phyloP scores from a whole-genome alignment of 2,888 invertebrate genomes.

The Microdon myrmicae region DNA sequence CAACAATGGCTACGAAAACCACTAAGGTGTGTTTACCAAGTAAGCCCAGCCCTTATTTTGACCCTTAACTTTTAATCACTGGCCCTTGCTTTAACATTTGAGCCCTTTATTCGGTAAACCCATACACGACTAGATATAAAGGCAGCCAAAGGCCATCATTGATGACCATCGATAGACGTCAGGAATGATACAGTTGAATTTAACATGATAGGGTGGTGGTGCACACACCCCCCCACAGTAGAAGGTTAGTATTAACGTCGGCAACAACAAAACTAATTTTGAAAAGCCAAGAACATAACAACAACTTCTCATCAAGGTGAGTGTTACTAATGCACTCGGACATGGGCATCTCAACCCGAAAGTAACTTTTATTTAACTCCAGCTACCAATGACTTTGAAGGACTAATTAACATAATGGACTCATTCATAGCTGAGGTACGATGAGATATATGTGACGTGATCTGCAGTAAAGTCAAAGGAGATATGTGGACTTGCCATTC shows the following conservation, averaged over 20 bases:
- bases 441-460: slow-evolving; percentile 13
- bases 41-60: slow-evolving; percentile 29
- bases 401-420: slow-evolving; percentile 51
- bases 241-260: neutral
- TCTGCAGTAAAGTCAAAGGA: slow-evolving; percentile 1
- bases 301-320: slow-evolving; percentile 37
- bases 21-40: slow-evolving; percentile 21
- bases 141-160: slow-evolving; percentile 45
- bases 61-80: slow-evolving; percentile 40
- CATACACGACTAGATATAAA: slow-evolving; percentile 9
- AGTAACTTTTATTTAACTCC: slow-evolving; percentile 15
- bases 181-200: slow-evolving; percentile 48
- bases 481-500: too few species aligned
- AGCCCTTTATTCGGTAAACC: slow-evolving; percentile 10
- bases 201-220: slow-evolving; percentile 44
- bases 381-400: slow-evolving; percentile 38
- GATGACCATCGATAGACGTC: slow-evolving; percentile 48
- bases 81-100: slow-evolving; percentile 20
- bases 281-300: slow-evolving; percentile 4
- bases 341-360: slow-evolving; percentile 35
- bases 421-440: slow-evolving; percentile 28
- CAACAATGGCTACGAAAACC: slow-evolving; percentile 34
- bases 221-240: slow-evolving; percentile 21
- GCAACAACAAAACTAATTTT: neutral
- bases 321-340: slow-evolving; percentile 42